These are phyloP conservation scores for Pocillopora damicornis DNA, from an alignment of 64 coral and sea anemone genomes.

Conservation along the genomic window DNA sequence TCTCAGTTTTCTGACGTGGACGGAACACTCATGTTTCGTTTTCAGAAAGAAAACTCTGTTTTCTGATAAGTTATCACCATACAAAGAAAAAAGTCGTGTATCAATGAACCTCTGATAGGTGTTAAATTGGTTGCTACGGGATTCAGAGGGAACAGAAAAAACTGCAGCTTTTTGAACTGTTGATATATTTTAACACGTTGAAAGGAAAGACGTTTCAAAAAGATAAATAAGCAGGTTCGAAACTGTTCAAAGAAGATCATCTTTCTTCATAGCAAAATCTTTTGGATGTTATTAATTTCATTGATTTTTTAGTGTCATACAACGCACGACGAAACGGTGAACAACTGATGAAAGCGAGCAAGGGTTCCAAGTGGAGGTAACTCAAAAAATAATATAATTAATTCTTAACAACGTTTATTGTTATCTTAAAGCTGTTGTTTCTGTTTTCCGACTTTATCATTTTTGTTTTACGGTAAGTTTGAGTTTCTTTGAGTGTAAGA, in stretches of 20 bases:
- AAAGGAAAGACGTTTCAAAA: neutral
- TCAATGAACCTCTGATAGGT: neutral
- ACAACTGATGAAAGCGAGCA: neutral
- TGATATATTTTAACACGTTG: neutral
- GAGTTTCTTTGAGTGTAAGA: neutral
- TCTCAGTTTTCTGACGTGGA: too few species aligned
- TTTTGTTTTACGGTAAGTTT: neutral
- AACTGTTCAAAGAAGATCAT: neutral
- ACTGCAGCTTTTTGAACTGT: neutral
- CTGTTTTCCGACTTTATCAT: neutral
- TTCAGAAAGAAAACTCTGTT: too few species aligned
- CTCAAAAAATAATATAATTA: neutral
- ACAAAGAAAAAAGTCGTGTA: neutral
- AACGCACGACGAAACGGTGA: neutral
- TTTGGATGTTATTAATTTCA: neutral
- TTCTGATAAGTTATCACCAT: too few species aligned
- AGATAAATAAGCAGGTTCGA: neutral
- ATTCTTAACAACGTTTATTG: neutral
- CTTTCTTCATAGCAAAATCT: neutral
- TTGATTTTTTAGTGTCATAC: neutral
- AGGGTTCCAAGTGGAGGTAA: neutral
- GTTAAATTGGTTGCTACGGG: neutral
- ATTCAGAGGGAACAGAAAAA: neutral
- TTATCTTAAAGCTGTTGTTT: neutral
- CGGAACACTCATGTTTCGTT: too few species aligned